Evolutionary conservation across 92 coral and sea anemone genomes (phyloP).

Genomic region (Galaxea fascicularis): DNA sequence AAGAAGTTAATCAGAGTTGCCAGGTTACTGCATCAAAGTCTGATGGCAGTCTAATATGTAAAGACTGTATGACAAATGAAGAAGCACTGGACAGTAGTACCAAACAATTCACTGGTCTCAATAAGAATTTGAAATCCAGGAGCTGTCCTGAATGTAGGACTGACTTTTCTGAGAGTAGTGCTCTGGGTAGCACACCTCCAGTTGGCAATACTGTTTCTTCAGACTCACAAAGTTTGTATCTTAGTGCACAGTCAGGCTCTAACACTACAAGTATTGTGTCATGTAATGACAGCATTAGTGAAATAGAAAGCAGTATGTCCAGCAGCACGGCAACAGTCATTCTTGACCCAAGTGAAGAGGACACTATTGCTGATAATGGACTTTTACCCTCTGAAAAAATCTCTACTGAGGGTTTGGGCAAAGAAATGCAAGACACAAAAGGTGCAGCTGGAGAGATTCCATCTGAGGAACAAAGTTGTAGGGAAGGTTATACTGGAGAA

Average conservation of each 20-base stretch:
- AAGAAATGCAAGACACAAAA: conserved; percentile 1
- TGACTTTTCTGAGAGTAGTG: conserved; percentile 9
- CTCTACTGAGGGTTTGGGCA: not conserved
- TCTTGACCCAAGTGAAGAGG: conserved; percentile 66
- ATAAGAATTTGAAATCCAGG: conserved; percentile 48
- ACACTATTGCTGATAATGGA: conserved; percentile 27
- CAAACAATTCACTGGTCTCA: conserved; percentile 26
- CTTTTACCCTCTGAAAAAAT: not conserved
- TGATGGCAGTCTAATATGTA: conserved; percentile 74
- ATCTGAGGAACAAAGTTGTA: not conserved
- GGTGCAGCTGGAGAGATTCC: not conserved
- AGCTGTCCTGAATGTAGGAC: conserved; percentile 60
- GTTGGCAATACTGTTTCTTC: conserved; percentile 2
- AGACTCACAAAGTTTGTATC: conserved; percentile 52
- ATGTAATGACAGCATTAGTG: conserved; percentile 49
- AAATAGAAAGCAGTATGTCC: conserved; percentile 74
- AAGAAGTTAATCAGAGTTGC: conserved; percentile 13
- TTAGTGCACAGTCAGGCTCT: conserved; percentile 40
- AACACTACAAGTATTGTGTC: conserved; percentile 52
- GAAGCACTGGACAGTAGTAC: conserved; percentile 18
- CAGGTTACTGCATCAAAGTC: conserved; percentile 68
- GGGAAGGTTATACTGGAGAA: not conserved
- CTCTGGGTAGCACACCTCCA: not conserved
- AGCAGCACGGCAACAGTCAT: conserved; percentile 87
- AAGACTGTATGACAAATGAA: conserved; percentile 46